phyloP scores from a whole-genome alignment of 2,113 vertebrate genomes.

The Lathamus discolor region DNA sequence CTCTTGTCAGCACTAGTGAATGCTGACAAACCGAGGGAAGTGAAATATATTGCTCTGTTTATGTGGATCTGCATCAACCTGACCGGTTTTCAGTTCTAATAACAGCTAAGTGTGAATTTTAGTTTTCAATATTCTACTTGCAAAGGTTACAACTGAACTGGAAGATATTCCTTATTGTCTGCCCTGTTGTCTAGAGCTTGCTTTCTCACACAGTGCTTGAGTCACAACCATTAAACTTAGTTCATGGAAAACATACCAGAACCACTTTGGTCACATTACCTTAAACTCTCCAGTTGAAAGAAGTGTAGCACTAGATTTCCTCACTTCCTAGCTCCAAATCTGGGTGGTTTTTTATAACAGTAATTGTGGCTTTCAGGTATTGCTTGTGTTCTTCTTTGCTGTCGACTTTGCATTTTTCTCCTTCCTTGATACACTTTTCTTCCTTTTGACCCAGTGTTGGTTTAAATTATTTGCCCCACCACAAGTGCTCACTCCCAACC shows the following conservation, averaged over 20 bases:
- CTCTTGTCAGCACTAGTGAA: neutral
- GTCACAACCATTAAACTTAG: neutral
- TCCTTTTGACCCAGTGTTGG: neutral
- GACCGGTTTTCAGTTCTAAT: neutral
- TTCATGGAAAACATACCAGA: neutral
- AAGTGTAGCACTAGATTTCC: neutral
- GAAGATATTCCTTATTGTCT: neutral
- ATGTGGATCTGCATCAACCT: neutral
- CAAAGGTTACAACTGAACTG: neutral
- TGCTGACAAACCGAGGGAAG: fast-evolving
- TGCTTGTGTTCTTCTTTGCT: neutral
- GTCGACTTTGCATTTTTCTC: neutral
- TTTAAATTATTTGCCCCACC: neutral
- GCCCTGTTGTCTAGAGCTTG: neutral
- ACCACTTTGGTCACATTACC: neutral
- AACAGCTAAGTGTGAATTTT: neutral
- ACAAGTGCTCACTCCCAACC: neutral
- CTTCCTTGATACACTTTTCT: neutral
- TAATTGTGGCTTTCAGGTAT: neutral
- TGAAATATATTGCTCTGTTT: neutral
- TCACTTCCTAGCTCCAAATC: neutral
- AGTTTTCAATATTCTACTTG: neutral
- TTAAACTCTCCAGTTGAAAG: neutral
- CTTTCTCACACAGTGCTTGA: neutral
- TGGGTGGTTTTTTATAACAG: neutral